Evolutionary conservation across 1,140 invertebrate genomes (phyloP), one percentile per base, ranked within the genome.

Genomic region (Drosophila leontia): DNA sequence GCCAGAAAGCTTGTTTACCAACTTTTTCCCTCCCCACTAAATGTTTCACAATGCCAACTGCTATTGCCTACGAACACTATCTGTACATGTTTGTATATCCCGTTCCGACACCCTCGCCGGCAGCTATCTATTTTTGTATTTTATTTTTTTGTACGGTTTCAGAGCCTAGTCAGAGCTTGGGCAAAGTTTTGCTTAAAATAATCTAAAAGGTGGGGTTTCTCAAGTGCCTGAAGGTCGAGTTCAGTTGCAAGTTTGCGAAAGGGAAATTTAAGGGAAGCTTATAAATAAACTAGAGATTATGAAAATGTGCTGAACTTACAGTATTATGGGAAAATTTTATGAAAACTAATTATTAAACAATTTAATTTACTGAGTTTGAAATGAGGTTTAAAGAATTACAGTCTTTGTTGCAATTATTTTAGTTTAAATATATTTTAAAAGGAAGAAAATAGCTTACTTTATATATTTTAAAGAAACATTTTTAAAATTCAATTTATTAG

Each of bases 1-100:
- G 47, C 13, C 56, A 59, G 44, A 47, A 53, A 55, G 23, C 71
- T 69, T 78, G 82, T 78, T 84, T 74, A 64, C 59, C 55, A 56
- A 78, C 78, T 75, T 72, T 69, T 59, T 13, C 34, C 39, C 9
- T 1, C 8, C 0, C 4, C 7, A 19, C 23, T 19, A 32, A 69
- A 47, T 68, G 65, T 63, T 71, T 75, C 61, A 78, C 75, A 67
- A 48, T 75, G 47, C 47, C 55, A 65, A 58, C 53, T 59, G 61
- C 42, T 32, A 67, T 55, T 34, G 56, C 39, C 34, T 11, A 23
- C 12, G n/a, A 11, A 17, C 34, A 26, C 45, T 60, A 64, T 63
- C 53, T 39, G 7, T 37, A 15, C 35, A 32, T 8, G 5, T 8
- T 5, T 8, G 12, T 3, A 17, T 19, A 32, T 41, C 58, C n/a